A percentile compares a stretch with the other conserved stretches of the same genome.
Conservation (phyloP, 2,113 vertebrate genomes). For the Patagioenas fasciata region DNA sequence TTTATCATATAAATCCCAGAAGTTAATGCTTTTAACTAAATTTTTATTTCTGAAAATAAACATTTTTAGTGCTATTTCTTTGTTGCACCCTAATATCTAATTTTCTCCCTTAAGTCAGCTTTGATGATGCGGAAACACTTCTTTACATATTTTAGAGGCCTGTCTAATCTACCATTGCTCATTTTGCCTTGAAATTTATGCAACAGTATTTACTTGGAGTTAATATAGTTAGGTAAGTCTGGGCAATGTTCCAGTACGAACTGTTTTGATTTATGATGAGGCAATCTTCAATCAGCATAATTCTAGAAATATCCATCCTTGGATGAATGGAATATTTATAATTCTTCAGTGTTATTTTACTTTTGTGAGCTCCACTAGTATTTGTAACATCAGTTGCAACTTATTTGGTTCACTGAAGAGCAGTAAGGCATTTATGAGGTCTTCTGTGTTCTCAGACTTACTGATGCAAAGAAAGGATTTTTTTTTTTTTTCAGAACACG, state of each 20-base stretch:
- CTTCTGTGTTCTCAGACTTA: background rate
- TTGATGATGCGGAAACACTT: background rate
- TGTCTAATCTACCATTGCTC: background rate
- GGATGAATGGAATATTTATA: background rate
- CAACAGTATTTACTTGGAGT: background rate
- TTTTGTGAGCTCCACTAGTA: background rate
- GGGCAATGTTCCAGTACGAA: background rate
- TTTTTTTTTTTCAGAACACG: accelerated
- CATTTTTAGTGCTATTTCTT: background rate
- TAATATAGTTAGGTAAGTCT: background rate
- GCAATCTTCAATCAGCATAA: background rate
- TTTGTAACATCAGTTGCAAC: background rate
- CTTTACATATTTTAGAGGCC: background rate
- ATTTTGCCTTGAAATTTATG: background rate
- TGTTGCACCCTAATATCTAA: background rate
- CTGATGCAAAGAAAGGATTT: background rate
- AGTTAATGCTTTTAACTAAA: background rate
- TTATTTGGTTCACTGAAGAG: background rate
- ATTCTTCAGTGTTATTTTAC: background rate
- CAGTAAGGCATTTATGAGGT: background rate
- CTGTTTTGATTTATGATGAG: background rate
- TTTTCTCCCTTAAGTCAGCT: background rate
- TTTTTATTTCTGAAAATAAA: background rate
- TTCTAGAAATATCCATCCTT: background rate
- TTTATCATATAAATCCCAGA: background rate